A percentile compares a stretch with the other conserved stretches of the same genome.
Evolutionary conservation across 2,888 invertebrate species (phyloP).

Genomic region (Plemyria rubiginata): DNA sequence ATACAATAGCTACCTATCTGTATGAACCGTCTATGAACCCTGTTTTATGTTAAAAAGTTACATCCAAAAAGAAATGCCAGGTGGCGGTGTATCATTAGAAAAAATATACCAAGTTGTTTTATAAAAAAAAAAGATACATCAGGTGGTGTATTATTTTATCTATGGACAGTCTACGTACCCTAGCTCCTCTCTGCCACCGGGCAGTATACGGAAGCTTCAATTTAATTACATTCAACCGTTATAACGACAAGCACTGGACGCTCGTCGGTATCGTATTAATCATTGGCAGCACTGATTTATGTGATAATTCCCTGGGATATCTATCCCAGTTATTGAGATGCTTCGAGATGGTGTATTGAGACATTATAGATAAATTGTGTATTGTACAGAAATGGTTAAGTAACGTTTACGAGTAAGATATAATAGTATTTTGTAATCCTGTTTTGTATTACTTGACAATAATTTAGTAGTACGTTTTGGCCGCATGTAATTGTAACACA

Average conservation of each 20-base stretch:
- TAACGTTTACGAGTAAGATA: neutral
- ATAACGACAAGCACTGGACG: slow-evolving; percentile 69
- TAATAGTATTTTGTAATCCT: neutral
- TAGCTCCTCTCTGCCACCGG: slow-evolving; percentile 28
- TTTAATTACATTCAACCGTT: slow-evolving; percentile 81
- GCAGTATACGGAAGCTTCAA: slow-evolving; percentile 72
- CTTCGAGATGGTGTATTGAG: slow-evolving; percentile 47
- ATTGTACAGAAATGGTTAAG: slow-evolving; percentile 27
- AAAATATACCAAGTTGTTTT: no score
- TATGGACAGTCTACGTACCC: slow-evolving; percentile 5
- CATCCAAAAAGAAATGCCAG: no score
- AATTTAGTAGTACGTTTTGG: no score
- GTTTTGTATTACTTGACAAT: neutral
- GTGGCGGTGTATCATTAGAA: no score
- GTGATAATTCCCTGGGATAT: slow-evolving; percentile 74
- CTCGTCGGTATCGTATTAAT: slow-evolving; percentile 76
- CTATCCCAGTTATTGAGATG: slow-evolving; percentile 67
- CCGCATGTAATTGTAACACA: no score
- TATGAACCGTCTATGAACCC: no score
- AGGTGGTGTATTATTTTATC: no score
- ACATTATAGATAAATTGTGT: slow-evolving; percentile 30
- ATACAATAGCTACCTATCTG: no score
- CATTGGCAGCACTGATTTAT: slow-evolving; percentile 77
- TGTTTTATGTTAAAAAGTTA: no score
- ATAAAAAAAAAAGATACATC: no score